Evolutionary conservation across 2,888 invertebrate genomes (phyloP).

Genomic region (Polyommatus iphigenia): DNA sequence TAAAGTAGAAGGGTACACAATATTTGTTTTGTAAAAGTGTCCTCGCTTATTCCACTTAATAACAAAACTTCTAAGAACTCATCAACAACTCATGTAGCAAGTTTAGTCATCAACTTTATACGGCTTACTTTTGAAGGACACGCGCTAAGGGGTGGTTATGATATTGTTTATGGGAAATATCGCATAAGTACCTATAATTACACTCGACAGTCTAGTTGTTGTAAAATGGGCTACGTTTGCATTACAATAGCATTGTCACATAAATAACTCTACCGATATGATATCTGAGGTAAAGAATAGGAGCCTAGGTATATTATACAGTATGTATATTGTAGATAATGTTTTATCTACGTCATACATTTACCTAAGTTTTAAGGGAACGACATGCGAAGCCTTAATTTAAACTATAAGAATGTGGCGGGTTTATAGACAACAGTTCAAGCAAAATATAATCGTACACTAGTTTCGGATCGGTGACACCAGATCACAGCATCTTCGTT

Average conservation of each 20-base stretch:
- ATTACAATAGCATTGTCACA: constrained; percentile 3
- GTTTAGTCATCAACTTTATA: background rate
- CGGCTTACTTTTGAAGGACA: constrained; percentile 9
- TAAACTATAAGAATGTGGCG: background rate
- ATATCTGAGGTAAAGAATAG: background rate
- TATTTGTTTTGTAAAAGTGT: background rate
- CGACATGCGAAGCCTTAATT: background rate
- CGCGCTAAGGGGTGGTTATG: background rate
- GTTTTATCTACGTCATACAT: background rate
- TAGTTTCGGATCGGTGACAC: background rate
- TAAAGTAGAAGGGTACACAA: background rate
- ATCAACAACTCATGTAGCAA: background rate
- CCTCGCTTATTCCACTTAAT: constrained; percentile 12
- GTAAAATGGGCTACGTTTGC: background rate
- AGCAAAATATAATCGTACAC: too few species aligned
- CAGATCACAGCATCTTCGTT: background rate
- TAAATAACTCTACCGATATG: background rate
- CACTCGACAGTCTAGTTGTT: background rate
- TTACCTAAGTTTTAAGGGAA: background rate
- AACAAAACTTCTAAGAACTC: constrained; percentile 4
- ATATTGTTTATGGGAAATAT: background rate
- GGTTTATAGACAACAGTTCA: too few species aligned
- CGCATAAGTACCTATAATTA: background rate
- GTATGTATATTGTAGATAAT: too few species aligned
- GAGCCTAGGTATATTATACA: background rate